phyloP scores from a whole-genome alignment of 2,888 invertebrate species.

The Tryphoninae sp. region DNA sequence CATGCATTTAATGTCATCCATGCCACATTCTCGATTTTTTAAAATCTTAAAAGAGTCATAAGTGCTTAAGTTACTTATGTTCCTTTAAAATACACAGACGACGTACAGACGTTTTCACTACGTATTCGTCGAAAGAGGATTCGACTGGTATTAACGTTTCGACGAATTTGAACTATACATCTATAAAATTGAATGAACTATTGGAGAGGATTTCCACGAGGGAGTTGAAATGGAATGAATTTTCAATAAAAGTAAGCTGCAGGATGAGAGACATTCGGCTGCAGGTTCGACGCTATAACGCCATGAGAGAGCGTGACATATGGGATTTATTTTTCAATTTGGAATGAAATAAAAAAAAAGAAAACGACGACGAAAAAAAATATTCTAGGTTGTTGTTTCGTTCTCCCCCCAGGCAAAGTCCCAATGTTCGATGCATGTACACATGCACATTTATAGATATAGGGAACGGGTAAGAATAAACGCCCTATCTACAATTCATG shows the following conservation, averaged over 20 bases:
- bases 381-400: conserved; percentile 9
- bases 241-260: conserved; percentile 68
- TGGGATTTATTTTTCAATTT: conserved; percentile 68
- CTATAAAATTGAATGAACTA: conserved; percentile 12
- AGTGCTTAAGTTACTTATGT: background rate
- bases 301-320: conserved; percentile 49
- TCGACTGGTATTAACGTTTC: conserved; percentile 52
- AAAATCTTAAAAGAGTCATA: background rate
- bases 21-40: background rate
- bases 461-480: background rate
- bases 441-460: background rate
- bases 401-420: conserved; percentile 9
- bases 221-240: conserved; percentile 62
- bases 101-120: conserved; percentile 1
- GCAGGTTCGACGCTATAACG: conserved; percentile 44
- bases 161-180: conserved; percentile 46
- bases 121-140: background rate
- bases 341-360: conserved; percentile 41
- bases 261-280: conserved; percentile 54
- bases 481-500: conserved; percentile 8
- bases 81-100: background rate
- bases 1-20: no score
- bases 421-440: background rate
- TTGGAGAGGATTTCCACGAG: background rate
- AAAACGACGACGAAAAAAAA: conserved; percentile 19